Evolutionary conservation across 1,140 invertebrate genomes (phyloP).

Genomic region (Phymastichus coffea): DNA sequence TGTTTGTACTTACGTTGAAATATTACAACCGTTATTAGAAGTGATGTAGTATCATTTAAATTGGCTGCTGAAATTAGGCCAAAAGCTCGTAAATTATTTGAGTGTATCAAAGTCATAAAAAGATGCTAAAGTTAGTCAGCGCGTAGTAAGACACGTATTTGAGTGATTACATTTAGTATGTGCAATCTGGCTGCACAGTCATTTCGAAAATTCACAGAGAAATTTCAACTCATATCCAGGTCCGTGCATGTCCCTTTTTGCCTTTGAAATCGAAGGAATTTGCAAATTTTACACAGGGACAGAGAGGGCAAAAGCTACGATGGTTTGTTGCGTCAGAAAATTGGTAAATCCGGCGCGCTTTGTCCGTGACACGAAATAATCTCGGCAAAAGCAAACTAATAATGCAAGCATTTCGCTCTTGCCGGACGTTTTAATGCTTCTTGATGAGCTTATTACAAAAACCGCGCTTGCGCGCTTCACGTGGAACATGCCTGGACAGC

Average conservation of each 20-base stretch:
- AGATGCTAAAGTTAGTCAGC: too few species aligned
- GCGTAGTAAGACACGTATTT: too few species aligned
- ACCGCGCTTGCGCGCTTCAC: not conserved
- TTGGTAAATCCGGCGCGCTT: slow-evolving; percentile 10
- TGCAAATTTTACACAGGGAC: not conserved
- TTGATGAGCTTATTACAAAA: slow-evolving; percentile 4
- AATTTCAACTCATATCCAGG: too few species aligned
- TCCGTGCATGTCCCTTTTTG: not conserved
- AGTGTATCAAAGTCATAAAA: too few species aligned
- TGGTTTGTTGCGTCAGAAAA: slow-evolving; percentile 13
- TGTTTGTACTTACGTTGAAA: too few species aligned
- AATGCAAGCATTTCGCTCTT: slow-evolving; percentile 1
- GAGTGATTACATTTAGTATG: too few species aligned
- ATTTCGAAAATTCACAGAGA: too few species aligned
- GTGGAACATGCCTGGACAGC: not conserved
- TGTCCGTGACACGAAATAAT: slow-evolving; percentile 7
- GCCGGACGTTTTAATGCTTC: not conserved
- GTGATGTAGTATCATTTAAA: too few species aligned
- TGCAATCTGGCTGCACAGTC: too few species aligned
- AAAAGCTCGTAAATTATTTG: too few species aligned
- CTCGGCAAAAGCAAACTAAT: slow-evolving; percentile 1
- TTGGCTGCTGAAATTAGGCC: too few species aligned
- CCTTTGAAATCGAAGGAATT: not conserved
- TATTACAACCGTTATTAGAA: too few species aligned
- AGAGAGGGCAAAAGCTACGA: not conserved